Evolutionary conservation across 2,113 vertebrate genomes (phyloP), one percentile per base, ranked within the genome.

Genomic region (Muscicapa adusta): DNA sequence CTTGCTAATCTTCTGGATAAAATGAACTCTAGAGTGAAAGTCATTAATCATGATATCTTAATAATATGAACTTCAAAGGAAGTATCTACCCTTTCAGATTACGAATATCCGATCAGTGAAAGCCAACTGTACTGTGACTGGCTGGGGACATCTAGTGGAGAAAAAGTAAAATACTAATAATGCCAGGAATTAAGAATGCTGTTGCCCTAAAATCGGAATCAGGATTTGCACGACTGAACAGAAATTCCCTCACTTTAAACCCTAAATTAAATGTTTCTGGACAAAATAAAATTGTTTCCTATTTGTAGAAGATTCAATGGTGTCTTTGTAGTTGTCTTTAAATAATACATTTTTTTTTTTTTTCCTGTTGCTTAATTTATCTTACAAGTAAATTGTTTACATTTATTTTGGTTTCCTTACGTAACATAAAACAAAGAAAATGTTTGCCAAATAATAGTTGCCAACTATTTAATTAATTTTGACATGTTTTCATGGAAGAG

Each of bases 111-210:
- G 25, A 8, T 36, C 65, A 33, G 36, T 10, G 85, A 85, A 82
- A 63, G 67, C 65, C 77, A 82, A 80, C 43, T 8, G 38, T 77
- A 74, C 53, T 60, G 53, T 88, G 97, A 95, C 97, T 7, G 82
- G 54, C 95, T 98, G 96, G 97, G 96, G 98, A 97, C 98, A 98
- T 98, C 98, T 98, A 97, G 98, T 98, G 98, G 98, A 82, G 18
- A 56, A 94, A 96, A 54, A 25, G 68, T 38, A 89, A 96, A 97
- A 90, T 58, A 57, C 42, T 70, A 22, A 70, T 68, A 77, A 34
- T 33, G 3, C 8, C 20, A 0, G 50, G 26, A 50, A 12, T 3
- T 25, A 4, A 50, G 48, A 85, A 43, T 11, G 15, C 36, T 23
- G 12, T 17, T 34, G 19, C 4, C 3, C 8, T 18, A 54, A 68